A percentile compares a stretch with the other conserved stretches of the same genome.
These are phyloP conservation scores for Lottia gigantea DNA, from an alignment of 2,888 invertebrate species.

Conservation along the genomic window DNA sequence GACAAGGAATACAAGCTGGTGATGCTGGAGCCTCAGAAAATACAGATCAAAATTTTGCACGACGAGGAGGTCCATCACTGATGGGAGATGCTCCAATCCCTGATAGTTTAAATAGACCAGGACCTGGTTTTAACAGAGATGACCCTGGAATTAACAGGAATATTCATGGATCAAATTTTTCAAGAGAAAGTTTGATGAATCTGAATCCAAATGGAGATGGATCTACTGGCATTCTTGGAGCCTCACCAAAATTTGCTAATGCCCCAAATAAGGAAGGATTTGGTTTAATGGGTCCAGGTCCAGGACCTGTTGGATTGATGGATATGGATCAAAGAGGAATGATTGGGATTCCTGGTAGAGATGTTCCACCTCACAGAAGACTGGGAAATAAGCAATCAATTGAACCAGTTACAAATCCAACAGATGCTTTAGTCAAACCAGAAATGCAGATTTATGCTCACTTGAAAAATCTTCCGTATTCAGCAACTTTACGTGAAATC, in stretches of 20 bases:
- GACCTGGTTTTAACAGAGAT: no score
- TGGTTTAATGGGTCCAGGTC: conserved; percentile 4
- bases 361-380: neutral
- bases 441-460: conserved; percentile 61
- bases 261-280: neutral
- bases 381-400: conserved; percentile 18
- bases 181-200: no score
- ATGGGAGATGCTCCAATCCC: no score
- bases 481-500: conserved; percentile 82
- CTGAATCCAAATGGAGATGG: no score
- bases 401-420: conserved; percentile 13
- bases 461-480: conserved; percentile 72
- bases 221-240: no score
- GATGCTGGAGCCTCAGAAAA: neutral
- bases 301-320: neutral
- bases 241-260: no score
- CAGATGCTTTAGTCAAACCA: conserved; percentile 72
- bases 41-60: neutral
- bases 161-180: no score
- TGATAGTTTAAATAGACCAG: no score
- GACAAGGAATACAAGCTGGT: neutral
- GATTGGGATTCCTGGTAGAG: conserved; percentile 13
- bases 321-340: conserved; percentile 10
- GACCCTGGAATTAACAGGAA: no score
- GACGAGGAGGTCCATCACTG: neutral